Evolutionary conservation across 1,140 invertebrate species (phyloP).

Genomic region (Cyrtorhinus lividipennis): DNA sequence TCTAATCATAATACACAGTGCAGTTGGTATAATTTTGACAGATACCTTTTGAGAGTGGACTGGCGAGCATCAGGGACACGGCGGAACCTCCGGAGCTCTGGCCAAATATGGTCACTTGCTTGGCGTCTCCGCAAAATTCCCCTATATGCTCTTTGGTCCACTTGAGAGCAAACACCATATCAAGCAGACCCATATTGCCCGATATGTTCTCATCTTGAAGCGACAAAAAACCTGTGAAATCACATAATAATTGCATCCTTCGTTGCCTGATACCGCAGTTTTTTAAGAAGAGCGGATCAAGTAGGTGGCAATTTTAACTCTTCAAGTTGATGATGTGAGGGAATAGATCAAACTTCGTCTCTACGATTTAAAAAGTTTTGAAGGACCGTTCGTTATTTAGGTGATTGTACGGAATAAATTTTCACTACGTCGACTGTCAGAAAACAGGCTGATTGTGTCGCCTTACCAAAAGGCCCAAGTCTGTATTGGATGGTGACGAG

Average conservation of each 20-base stretch:
- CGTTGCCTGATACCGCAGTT: neutral
- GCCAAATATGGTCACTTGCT: constrained; percentile 25
- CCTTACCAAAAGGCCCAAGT: constrained; percentile 30
- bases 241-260: neutral
- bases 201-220: constrained; percentile 29
- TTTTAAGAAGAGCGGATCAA: no score
- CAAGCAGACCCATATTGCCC: constrained; percentile 35
- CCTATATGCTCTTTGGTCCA: constrained; percentile 32
- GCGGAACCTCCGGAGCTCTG: constrained; percentile 26
- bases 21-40: neutral
- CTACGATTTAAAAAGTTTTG: no score
- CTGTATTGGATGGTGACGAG: constrained; percentile 30
- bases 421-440: no score
- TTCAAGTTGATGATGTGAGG: no score
- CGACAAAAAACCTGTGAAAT: constrained; percentile 29
- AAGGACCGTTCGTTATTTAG: no score
- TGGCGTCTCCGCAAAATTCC: constrained; percentile 25
- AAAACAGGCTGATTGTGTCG: no score
- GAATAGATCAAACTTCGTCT: no score
- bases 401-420: no score
- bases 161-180: constrained; percentile 32
- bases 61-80: constrained; percentile 24
- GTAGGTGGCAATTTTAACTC: no score
- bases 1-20: neutral
- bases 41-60: constrained; percentile 20